Base-by-base conservation (phyloP, 2,797 vertebrate species). In the Thunnus albacares region DNA sequence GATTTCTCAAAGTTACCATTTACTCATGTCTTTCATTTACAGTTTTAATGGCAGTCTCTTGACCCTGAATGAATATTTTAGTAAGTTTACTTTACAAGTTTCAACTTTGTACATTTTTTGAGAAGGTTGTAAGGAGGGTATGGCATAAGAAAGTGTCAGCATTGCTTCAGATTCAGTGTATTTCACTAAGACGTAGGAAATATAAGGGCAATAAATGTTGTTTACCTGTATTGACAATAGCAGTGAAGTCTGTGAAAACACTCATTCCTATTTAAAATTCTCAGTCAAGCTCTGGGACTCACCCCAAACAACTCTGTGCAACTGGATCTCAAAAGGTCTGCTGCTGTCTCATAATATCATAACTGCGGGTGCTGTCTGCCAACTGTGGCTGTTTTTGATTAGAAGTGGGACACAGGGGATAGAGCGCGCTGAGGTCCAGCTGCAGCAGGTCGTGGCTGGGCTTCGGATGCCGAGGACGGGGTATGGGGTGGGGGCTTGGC, bases 271-370 rank as follows among this genome's bases (percentile, higher is more conserved):
- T 58, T 87, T 79, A 71, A 33, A 59, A 88, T 82, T 85, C 77
- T 82, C 59, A 18, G 56, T 20, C 5, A 45, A 78, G 58, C 63
- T 80, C 77, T 70, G 81, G 82, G 81, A 84, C 22, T 47, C 61
- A 56, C 55, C 79, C 74, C 52, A 83, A 84, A 90, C 84, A 90
- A 86, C 65, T 86, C 67, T 13, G 26, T 75, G 89, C 63, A 73
- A 55, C n/a, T 22, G 56, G 53, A 77, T 77, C 81, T 83, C 60
- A 51, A 75, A 87, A 88, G 75, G 75, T 81, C 85, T 80, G 73
- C 78, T 81, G 85, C 81, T 68, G 71, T 70, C 83, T 92, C 83
- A 90, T 91, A 89, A 92, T 86, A 87, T 83, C 76, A 76, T 77
- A 83, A 84, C 87, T 83, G 83, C 24, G 6, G 75, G 77, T 81